These are phyloP conservation scores for Macaca mulatta DNA, from an alignment of 2,113 vertebrate species.

Conservation along the genomic window DNA sequence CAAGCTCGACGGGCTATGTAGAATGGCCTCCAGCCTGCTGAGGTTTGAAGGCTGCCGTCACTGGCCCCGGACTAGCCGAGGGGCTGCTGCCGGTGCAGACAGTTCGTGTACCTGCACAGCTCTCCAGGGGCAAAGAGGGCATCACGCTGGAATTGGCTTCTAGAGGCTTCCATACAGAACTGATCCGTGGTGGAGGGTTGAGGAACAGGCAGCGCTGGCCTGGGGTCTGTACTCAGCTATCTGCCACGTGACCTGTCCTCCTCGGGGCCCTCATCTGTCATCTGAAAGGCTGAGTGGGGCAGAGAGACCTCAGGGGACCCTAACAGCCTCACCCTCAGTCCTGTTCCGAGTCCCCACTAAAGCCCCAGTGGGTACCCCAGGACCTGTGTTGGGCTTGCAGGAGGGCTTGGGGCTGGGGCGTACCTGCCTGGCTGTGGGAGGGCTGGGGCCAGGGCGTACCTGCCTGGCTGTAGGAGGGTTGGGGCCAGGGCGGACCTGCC, in stretches of 20 bases:
- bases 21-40: neutral
- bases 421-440: too few relatives aligned
- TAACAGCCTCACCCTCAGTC: neutral
- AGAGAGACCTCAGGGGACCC: neutral
- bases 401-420: too few relatives aligned
- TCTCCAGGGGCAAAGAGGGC: neutral
- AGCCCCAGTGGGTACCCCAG: neutral
- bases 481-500: neutral
- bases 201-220: too few relatives aligned
- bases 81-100: neutral
- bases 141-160: neutral
- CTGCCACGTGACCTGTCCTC: neutral
- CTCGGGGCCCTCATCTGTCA: neutral
- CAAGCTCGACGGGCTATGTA: neutral
- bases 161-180: neutral
- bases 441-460: too few relatives aligned
- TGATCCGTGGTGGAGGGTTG: fast-evolving
- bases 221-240: neutral
- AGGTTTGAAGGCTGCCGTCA: neutral
- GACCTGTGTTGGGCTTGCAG: too few relatives aligned
- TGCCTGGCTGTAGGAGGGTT: too few relatives aligned
- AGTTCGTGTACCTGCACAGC: neutral
- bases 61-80: too few relatives aligned
- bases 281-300: neutral
- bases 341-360: neutral